Percentiles rank a stretch among this genome's conserved stretches.
These are phyloP conservation scores for Aricia agestis DNA, from an alignment of 1,140 invertebrate genomes.

Conservation along the genomic window DNA sequence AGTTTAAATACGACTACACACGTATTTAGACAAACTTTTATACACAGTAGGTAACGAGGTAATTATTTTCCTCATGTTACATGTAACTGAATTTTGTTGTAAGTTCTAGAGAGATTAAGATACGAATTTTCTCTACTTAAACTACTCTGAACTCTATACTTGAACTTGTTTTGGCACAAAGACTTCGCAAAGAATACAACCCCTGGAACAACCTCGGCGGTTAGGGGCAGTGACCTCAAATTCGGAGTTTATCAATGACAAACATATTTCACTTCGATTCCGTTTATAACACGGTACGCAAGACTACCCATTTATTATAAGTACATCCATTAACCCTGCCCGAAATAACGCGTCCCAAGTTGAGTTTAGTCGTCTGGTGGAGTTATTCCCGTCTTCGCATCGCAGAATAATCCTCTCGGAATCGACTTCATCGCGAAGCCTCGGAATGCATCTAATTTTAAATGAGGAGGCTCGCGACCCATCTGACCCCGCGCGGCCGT, in stretches of 20 bases:
- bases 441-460: conserved; percentile 75
- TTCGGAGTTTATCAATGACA: conserved; percentile 16
- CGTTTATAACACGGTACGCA: neutral
- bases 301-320: conserved; percentile 27
- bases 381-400: conserved; percentile 58
- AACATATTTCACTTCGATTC: neutral
- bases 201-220: conserved; percentile 49
- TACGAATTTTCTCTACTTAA: neutral
- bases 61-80: neutral
- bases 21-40: neutral
- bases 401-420: conserved; percentile 53
- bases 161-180: conserved; percentile 1
- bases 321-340: conserved; percentile 64
- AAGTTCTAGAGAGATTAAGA: neutral
- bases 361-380: conserved; percentile 49
- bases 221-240: conserved; percentile 47
- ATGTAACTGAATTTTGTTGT: neutral
- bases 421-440: conserved; percentile 55
- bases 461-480: conserved; percentile 71
- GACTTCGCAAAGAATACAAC: conserved; percentile 6
- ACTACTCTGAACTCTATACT: neutral
- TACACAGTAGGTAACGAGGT: neutral
- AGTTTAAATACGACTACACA: neutral
- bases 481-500: conserved; percentile 66
- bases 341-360: conserved; percentile 59